These are phyloP conservation scores for Lampris incognitus DNA, from an alignment of 2,113 vertebrate genomes.

Conservation along the genomic window DNA sequence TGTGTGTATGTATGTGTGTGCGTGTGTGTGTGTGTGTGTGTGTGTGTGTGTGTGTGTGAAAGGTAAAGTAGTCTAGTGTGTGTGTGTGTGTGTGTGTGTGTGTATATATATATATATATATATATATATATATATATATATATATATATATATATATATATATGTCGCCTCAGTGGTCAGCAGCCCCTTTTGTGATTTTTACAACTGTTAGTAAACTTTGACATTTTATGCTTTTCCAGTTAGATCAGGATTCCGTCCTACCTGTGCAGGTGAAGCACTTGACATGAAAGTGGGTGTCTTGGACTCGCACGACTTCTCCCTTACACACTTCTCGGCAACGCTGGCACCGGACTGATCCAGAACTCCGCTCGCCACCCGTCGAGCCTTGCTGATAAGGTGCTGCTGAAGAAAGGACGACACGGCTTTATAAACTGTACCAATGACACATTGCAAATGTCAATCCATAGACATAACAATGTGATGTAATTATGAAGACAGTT, in stretches of 20 bases:
- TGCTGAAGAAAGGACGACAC: constrained; percentile 38
- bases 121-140: no score
- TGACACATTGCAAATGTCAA: neutral
- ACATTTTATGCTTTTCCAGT: neutral
- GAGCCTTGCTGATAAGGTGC: constrained; percentile 89
- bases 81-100: no score
- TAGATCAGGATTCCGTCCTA: constrained; percentile 69
- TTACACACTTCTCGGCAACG: constrained; percentile 94
- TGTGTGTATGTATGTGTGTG: constrained; percentile 5
- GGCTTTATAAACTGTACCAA: neutral
- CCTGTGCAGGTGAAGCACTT: constrained; percentile 99
- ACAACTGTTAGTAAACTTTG: constrained; percentile 14
- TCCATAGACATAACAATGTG: neutral
- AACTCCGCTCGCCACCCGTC: constrained; percentile 79
- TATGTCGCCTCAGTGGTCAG: neutral
- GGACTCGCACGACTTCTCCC: constrained; percentile 97
- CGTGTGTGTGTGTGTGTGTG: constrained; percentile 11
- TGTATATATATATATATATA: neutral
- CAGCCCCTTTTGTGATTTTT: neutral
- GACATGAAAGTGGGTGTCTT: constrained; percentile 97
- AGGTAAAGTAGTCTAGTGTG: neutral
- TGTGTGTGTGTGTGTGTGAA: constrained; percentile 15
- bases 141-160: no score
- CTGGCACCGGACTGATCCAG: constrained; percentile 91
- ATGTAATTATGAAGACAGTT: neutral